Evolutionary conservation across 2,888 invertebrate species (phyloP).

Genomic region (Heliconius cydno): DNA sequence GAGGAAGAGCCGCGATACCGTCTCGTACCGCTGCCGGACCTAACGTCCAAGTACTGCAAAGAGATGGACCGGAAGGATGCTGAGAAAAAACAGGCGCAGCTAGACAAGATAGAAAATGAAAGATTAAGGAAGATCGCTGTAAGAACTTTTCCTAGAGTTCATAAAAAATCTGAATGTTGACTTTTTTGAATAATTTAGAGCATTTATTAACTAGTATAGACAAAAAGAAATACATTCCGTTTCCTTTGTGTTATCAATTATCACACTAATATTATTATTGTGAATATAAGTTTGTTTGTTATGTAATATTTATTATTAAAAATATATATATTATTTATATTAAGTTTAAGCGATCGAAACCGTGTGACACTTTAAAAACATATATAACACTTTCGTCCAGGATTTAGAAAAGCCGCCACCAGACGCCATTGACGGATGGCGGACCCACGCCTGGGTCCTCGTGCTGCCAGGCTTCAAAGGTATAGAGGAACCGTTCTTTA

Average conservation of each 20-base stretch:
- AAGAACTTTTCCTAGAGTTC: conserved; percentile 33
- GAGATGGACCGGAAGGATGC: conserved; percentile 64
- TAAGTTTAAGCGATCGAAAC: too few relatives aligned
- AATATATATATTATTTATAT: too few relatives aligned
- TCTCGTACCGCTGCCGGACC: conserved; percentile 73
- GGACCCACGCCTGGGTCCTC: conserved; percentile 93
- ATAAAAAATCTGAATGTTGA: too few relatives aligned
- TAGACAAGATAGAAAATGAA: conserved; percentile 62
- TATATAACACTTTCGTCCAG: conserved; percentile 67
- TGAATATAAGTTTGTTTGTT: too few relatives aligned
- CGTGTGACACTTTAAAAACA: background rate
- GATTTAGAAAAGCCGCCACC: conserved; percentile 85
- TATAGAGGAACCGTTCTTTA: conserved; percentile 87
- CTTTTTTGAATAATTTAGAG: too few relatives aligned
- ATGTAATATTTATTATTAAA: too few relatives aligned
- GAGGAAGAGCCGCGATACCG: conserved; percentile 71
- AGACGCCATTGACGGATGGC: conserved; percentile 86
- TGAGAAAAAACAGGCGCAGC: conserved; percentile 56
- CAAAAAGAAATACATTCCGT: too few relatives aligned
- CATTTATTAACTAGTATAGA: too few relatives aligned
- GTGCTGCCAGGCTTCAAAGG: conserved; percentile 84
- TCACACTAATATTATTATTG: too few relatives aligned
- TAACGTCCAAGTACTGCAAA: conserved; percentile 69
- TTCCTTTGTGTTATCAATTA: too few relatives aligned
- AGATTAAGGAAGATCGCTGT: conserved; percentile 66